Evolutionary conservation across 2,113 vertebrate genomes (phyloP), one percentile per base, ranked within the genome.

Genomic region (Atrichornis clamosus): DNA sequence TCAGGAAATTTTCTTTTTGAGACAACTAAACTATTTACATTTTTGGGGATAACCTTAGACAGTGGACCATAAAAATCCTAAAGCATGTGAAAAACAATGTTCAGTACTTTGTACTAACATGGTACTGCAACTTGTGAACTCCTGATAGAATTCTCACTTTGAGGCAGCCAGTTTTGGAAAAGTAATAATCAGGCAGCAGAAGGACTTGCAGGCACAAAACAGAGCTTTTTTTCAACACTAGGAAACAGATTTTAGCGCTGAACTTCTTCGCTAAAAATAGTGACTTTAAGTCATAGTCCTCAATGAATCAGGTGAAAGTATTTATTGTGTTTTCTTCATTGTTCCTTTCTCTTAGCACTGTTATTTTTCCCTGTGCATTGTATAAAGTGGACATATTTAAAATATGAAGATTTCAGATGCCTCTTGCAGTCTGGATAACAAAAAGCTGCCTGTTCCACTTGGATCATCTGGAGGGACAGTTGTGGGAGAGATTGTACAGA

Each of bases 121-220:
- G 0, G 46, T 63, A 32, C 60, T 88, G 75, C 58, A 86, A 81
- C 64, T 77, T 74, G 72, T 94, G 93, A 93, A 63, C 63, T 67
- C 19, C 18, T 77, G 85, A 84, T 44, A 88, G 30, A 30, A 60
- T 86, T 73, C 41, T 79, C 28, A 92, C 64, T 91, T 62, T 70
- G 42, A 88, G 86, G 60, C 72, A 92, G 41, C 33, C 53, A 15
- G 64, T 37, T 83, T 81, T 89, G 84, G 83, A 84, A 95, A 95
- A 96, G 95, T 90, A 95, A 95, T 93, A 93, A 81, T 90, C 52
- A 75, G 67, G 47, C 60, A 87, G 82, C 44, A 88, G 64, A 84
- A 93, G 44, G 44, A 90, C 81, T 91, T 27, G 27, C 26, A 84
- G 88, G 90, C 64, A 90, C 42, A 81, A 83, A 80, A 5, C 58